These are phyloP conservation scores for Horisme vitalbata DNA, from an alignment of 2,888 invertebrate genomes.

Conservation along the genomic window DNA sequence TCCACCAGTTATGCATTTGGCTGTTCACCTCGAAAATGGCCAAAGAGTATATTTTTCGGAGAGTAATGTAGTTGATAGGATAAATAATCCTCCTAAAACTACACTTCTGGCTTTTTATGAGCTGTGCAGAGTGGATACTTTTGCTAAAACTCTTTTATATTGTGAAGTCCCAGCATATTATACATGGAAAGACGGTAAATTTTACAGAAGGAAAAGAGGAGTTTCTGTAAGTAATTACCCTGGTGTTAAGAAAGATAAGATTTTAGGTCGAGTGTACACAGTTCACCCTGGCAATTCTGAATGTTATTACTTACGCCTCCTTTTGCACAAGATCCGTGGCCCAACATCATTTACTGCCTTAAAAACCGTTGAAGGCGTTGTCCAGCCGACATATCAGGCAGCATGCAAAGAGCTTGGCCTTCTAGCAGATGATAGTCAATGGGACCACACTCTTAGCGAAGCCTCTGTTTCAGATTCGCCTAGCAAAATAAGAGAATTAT, in stretches of 20 bases:
- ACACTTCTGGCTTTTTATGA: slow-evolving; percentile 23
- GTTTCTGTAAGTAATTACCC: neutral
- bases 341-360: slow-evolving; percentile 41
- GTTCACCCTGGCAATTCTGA: slow-evolving; percentile 8
- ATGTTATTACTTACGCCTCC: neutral
- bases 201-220: slow-evolving; percentile 6
- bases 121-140: slow-evolving; percentile 16
- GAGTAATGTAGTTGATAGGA: slow-evolving; percentile 7
- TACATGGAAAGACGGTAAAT: neutral
- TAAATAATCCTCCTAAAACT: slow-evolving; percentile 16
- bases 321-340: slow-evolving; percentile 35
- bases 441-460: slow-evolving; percentile 39
- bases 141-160: slow-evolving; percentile 10
- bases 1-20: slow-evolving; percentile 24
- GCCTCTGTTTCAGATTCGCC: slow-evolving; percentile 23
- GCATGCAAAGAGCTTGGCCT: slow-evolving; percentile 35
- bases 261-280: slow-evolving; percentile 5
- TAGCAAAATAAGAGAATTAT: slow-evolving; percentile 36
- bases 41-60: slow-evolving; percentile 32
- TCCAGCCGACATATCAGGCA: slow-evolving; percentile 31
- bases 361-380: slow-evolving; percentile 31
- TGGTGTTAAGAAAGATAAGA: slow-evolving; percentile 7
- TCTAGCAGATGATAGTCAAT: slow-evolving; percentile 39
- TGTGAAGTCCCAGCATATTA: slow-evolving; percentile 9
- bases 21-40: slow-evolving; percentile 28